These are phyloP conservation scores for Gryllus bimaculatus DNA, from an alignment of 1,140 invertebrate species.

Conservation along the genomic window DNA sequence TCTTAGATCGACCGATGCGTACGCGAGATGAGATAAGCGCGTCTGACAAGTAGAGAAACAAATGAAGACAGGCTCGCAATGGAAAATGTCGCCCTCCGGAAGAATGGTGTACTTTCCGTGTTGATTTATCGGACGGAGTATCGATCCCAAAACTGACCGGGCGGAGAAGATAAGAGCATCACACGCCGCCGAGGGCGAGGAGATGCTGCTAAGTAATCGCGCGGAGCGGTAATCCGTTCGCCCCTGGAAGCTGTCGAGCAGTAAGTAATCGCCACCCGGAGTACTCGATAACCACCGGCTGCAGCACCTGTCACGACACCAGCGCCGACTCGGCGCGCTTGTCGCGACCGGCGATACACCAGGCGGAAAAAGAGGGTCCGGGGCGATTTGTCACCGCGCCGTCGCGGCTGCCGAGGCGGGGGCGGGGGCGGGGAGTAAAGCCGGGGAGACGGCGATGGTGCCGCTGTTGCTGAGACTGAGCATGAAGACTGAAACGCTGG, in stretches of 20 bases:
- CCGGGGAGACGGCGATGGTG: no score
- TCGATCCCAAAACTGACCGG: background rate
- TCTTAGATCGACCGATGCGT: background rate
- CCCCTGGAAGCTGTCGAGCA: background rate
- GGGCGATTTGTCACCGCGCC: background rate
- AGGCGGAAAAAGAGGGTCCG: background rate
- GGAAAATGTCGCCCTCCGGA: background rate
- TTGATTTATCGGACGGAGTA: background rate
- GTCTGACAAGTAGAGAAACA: background rate
- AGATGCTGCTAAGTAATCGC: no score
- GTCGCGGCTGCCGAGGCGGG: no score
- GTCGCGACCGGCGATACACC: background rate
- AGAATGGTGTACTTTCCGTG: background rate
- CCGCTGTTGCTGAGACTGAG: no score
- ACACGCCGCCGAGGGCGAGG: no score
- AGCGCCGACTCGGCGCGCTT: background rate
- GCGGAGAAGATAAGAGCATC: no score
- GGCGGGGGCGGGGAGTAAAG: no score
- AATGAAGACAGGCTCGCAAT: background rate
- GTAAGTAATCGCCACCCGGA: background rate
- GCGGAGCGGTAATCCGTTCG: no score
- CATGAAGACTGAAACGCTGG: no score
- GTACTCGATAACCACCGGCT: background rate
- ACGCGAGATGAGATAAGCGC: background rate
- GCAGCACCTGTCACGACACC: background rate